A percentile compares a stretch with the other conserved stretches of the same genome.
Evolutionary conservation across 1,140 invertebrate species (phyloP).

Genomic region (Meteorus sp.): DNA sequence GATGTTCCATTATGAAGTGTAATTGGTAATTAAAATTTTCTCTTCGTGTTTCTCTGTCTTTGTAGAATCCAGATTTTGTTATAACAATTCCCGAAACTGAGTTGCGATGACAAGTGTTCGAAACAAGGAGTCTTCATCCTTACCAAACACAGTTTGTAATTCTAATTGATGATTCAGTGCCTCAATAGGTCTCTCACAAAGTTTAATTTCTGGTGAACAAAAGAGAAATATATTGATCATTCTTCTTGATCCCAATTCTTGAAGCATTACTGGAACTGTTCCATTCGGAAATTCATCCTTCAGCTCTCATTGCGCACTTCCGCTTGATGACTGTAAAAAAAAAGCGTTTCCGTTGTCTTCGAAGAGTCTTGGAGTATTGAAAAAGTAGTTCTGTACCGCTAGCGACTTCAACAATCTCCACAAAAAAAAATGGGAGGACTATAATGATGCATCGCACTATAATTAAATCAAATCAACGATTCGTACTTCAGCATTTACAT

Average conservation of each 20-base stretch:
- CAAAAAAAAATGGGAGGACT: constrained; percentile 17
- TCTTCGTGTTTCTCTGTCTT: too few relatives aligned
- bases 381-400: constrained; percentile 7
- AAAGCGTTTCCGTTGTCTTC: constrained; percentile 21
- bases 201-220: too few relatives aligned
- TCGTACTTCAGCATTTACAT: not conserved
- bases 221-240: too few relatives aligned
- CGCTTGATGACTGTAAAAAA: constrained; percentile 20
- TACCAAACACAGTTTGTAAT: too few relatives aligned
- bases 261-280: not conserved
- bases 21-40: too few relatives aligned
- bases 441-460: constrained; percentile 16
- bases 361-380: constrained; percentile 15
- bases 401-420: constrained; percentile 18
- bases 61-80: too few relatives aligned
- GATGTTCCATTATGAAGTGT: not conserved
- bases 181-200: too few relatives aligned
- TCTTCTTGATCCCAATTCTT: not conserved
- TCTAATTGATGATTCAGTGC: too few relatives aligned
- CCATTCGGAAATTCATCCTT: not conserved
- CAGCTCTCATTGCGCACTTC: constrained; percentile 23
- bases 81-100: too few relatives aligned
- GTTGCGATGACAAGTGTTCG: too few relatives aligned
- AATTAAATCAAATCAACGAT: constrained; percentile 2
- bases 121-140: too few relatives aligned